Evolutionary conservation across 2,888 invertebrate species (phyloP).

Genomic region (Limnephilus rhombicus): DNA sequence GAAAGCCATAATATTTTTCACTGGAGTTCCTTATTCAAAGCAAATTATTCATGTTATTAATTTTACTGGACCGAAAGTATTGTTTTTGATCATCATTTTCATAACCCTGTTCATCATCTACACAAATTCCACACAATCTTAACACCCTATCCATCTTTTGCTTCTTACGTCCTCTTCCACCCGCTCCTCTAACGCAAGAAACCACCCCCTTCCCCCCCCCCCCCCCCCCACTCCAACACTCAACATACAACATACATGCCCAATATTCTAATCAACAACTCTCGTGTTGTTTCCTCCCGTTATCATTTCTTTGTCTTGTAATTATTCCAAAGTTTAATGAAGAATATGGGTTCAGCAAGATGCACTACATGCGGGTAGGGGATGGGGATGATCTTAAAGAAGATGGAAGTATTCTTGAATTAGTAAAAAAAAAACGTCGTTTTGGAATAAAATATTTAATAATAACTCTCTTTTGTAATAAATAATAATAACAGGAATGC

Average conservation of each 20-base stretch:
- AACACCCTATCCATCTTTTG: constrained; percentile 3
- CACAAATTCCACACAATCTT: constrained; percentile 34
- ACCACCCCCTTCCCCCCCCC: neutral
- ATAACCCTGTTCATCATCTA: neutral
- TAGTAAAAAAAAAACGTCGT: neutral
- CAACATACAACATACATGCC: constrained; percentile 33
- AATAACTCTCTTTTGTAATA: too few relatives aligned
- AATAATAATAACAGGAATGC: too few relatives aligned
- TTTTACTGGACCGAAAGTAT: too few relatives aligned
- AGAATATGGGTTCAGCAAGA: constrained; percentile 46
- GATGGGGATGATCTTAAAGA: too few relatives aligned
- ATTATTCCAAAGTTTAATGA: constrained; percentile 63
- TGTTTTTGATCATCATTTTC: neutral
- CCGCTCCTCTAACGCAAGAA: neutral
- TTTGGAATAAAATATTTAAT: neutral
- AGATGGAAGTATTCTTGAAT: neutral
- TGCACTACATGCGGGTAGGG: constrained; percentile 51
- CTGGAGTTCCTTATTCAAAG: too few relatives aligned
- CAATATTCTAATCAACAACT: constrained; percentile 65
- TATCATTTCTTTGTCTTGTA: constrained; percentile 64
- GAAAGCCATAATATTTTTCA: too few relatives aligned
- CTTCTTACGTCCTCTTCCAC: neutral
- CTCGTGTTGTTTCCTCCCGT: constrained; percentile 61
- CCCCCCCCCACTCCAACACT: neutral
- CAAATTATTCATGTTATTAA: too few relatives aligned